phyloP scores from a whole-genome alignment of 2,888 invertebrate genomes.

The Tinea semifulvella region DNA sequence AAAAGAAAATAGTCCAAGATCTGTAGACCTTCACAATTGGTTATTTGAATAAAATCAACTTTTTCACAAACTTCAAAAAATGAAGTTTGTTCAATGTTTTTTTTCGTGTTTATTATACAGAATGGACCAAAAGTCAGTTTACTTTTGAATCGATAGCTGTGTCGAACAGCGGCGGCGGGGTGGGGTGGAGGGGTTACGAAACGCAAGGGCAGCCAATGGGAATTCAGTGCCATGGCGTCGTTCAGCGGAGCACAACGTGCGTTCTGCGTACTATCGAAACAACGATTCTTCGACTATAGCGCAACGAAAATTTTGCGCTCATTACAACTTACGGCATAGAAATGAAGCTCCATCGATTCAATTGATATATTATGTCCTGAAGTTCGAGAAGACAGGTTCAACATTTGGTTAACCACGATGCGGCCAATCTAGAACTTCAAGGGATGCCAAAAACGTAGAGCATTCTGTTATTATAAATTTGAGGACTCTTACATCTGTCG shows the following conservation, averaged over 20 bases:
- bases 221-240: constrained; percentile 17
- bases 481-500: too few relatives aligned
- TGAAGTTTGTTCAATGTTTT: too few relatives aligned
- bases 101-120: too few relatives aligned
- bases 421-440: background rate
- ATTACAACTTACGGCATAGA: background rate
- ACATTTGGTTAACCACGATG: background rate
- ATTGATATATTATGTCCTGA: background rate
- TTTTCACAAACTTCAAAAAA: too few relatives aligned
- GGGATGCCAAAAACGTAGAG: background rate
- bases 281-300: too few relatives aligned
- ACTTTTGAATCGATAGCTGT: constrained; percentile 14
- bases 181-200: too few relatives aligned
- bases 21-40: too few relatives aligned
- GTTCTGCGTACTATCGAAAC: constrained; percentile 15
- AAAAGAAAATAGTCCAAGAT: too few relatives aligned
- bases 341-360: background rate
- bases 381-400: background rate
- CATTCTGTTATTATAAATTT: too few relatives aligned
- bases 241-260: constrained; percentile 15
- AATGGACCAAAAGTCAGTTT: constrained; percentile 13
- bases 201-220: constrained; percentile 16
- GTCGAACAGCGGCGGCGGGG: constrained; percentile 13
- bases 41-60: too few relatives aligned
- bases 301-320: too few relatives aligned